Base-by-base conservation (phyloP, 2,113 vertebrate species). In the Geococcyx californianus region DNA sequence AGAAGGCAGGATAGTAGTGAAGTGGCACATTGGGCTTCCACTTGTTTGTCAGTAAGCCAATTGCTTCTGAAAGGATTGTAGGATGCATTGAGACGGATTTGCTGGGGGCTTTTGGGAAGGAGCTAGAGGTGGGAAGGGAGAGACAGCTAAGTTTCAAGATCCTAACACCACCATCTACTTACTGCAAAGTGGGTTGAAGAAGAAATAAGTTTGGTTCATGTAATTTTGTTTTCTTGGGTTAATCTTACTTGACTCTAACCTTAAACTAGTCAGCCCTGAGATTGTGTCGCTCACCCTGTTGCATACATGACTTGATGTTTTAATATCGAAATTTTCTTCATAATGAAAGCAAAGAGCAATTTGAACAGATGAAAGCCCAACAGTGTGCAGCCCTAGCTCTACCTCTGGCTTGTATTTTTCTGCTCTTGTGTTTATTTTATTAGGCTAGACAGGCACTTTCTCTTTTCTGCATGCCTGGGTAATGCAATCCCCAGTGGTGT, bases 381-480 rank as follows among this genome's bases (percentile, higher is more conserved):
- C 49, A 77, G 40, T 42, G n/a, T 19, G 20, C 72, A 92, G 68
- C 38, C 38, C 25, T 51, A 31, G 72, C 56, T 66, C 56, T 29
- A 44, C 40, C 33, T 49, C 42, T 60, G 44, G 45, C 49, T 68
- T 25, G 17, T 78, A 33, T 80, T 80, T 81, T 79, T 8, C 54
- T 55, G 60, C 72, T 33, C 8, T 1, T 54, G 59, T 66, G 84
- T 92, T 95, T 92, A 55, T 92, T 94, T 89, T 75, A 85, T 84
- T 60, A 38, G 75, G 82, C 60, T 58, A 95, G 91, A 91, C 94
- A 96, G 74, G 89, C 93, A 72, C 89, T 95, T 70, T 89, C 88
- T 36, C 86, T 54, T 90, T 93, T 93, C 93, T 90, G 90, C 93
- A 82, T 94, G 94, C 84, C 81, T 96, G 91, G 38, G 85, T 96